Evolutionary conservation across 2,113 vertebrate genomes (phyloP).

Genomic region (Neofelis nebulosa): DNA sequence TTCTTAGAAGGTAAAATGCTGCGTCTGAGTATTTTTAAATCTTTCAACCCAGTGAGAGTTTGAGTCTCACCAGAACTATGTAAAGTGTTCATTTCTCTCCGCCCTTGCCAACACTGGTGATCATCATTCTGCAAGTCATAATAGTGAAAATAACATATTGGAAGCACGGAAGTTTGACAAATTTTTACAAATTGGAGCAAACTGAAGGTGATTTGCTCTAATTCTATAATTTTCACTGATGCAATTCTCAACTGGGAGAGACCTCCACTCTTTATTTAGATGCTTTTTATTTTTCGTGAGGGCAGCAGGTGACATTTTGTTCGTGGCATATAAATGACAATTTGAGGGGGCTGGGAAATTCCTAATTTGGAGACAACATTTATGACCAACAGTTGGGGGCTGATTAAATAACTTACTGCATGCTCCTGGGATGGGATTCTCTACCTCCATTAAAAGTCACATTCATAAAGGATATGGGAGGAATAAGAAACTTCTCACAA

Average conservation of each 20-base stretch:
- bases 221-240: neutral
- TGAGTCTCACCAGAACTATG: neutral
- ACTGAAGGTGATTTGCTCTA: neutral
- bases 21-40: neutral
- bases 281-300: neutral
- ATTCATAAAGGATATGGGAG: neutral
- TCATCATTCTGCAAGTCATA: neutral
- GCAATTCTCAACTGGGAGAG: neutral
- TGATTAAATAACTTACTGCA: neutral
- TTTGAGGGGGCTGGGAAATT: neutral
- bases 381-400: neutral
- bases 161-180: neutral
- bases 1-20: constrained; percentile 53
- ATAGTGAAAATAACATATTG: neutral
- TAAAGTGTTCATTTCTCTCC: neutral
- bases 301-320: neutral
- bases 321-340: neutral
- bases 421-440: neutral
- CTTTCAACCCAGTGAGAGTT: neutral
- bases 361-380: neutral
- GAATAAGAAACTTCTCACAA: neutral
- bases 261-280: neutral
- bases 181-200: constrained; percentile 11
- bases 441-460: neutral
- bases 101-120: neutral